A percentile compares a stretch with the other conserved stretches of the same genome.
These are phyloP conservation scores for Hydractinia symbiolongicarpus DNA, from an alignment of 30 jellyfish, hydroid and myxozoan genomes.

Conservation along the genomic window DNA sequence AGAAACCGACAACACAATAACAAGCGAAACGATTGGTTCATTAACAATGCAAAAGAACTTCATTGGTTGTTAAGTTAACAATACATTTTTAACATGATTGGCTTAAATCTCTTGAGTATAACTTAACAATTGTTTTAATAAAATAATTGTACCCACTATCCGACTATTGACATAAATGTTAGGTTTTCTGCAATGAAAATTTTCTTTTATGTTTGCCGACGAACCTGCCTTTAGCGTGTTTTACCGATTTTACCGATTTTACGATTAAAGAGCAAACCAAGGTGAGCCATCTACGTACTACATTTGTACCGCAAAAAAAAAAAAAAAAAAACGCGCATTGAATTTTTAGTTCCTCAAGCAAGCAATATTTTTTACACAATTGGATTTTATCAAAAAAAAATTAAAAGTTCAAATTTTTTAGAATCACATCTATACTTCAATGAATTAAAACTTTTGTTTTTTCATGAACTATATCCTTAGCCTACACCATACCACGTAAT, in stretches of 20 bases:
- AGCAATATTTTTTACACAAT: too few species aligned
- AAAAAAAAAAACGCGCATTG: too few species aligned
- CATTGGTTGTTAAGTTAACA: constrained; percentile 59
- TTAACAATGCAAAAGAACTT: constrained; percentile 23
- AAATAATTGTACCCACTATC: constrained; percentile 25
- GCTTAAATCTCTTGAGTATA: constrained; percentile 20
- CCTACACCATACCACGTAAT: background rate
- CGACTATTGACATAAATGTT: constrained; percentile 33
- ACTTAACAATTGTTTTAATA: constrained; percentile 3
- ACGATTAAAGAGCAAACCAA: background rate
- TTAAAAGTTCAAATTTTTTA: too few species aligned
- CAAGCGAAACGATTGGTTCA: constrained; percentile 59
- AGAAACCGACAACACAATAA: constrained; percentile 78
- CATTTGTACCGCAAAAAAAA: too few species aligned
- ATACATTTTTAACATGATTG: constrained; percentile 15
- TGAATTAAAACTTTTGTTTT: background rate
- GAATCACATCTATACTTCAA: too few species aligned
- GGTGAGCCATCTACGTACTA: too few species aligned
- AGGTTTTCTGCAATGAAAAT: background rate
- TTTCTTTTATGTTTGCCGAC: constrained; percentile 42
- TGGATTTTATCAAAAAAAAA: too few species aligned
- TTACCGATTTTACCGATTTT: constrained; percentile 31
- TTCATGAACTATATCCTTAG: background rate
- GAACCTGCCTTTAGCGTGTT: constrained; percentile 18
- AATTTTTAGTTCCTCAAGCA: too few species aligned